Base-by-base conservation (phyloP, 2,113 vertebrate species). In the Hucho hucho region DNA sequence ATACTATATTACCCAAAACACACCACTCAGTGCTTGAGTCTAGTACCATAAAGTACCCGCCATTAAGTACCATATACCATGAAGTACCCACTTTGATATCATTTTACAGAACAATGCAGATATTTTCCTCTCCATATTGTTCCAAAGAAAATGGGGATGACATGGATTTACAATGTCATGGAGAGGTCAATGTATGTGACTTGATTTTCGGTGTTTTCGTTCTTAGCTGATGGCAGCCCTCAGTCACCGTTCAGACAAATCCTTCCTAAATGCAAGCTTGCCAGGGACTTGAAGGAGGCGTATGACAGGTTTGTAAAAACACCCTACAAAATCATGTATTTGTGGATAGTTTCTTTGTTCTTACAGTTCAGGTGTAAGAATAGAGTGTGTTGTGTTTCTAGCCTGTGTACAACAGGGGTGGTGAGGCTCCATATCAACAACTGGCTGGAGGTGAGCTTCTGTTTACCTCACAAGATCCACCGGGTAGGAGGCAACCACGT, bases 401-500 rank as follows among this genome's bases (percentile, higher is more conserved):
- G 98, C 79, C 95, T 99, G 56, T 99, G 97, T 82, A 96, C 97
- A 0, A 97, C 96, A 0, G 98, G 98, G 0, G 93, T 99, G 77
- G 96, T 99, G 13, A 93, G 95, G 73, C 93, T 99, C 4, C 97
- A 98, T 46, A 95, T 99, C 79, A 99, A 99, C 89, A 96, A 95
- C 91, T 99, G 98, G 98, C 90, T 99, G 77, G 97, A 99, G 90
- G 97, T 99, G 89, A 99, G 98, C 80, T 99, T 99, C 92, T 99
- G 98, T 86, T 90, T 99, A 37, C 98, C 98, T 1, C 98, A 99
- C 89, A 98, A 99, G 92, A 98, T 98, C 90, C 98, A 99, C 89
- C 94, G 93, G 0, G 94, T 96, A 0, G 94, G 96, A 7, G 92
- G 94, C 4, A 95, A 92, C 83, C 93, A 96, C 58, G 97, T 98